Evolutionary conservation across 2,888 invertebrate species (phyloP).

Genomic region (Caenorhabditis imperialis): DNA sequence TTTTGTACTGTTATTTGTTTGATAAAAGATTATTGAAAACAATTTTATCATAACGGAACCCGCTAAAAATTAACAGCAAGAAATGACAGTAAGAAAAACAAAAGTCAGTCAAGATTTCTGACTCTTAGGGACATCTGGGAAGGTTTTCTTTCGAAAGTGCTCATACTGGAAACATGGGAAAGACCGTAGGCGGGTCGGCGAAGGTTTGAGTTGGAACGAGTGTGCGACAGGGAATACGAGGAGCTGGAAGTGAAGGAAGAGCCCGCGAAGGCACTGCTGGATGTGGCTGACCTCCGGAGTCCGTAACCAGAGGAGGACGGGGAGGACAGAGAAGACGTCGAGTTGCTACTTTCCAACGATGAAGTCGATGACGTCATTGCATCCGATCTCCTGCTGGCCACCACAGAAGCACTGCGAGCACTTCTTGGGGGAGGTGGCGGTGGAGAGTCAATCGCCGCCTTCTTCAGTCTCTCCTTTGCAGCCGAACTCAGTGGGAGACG

Average conservation of each 20-base stretch:
- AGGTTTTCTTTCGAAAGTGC: slow-evolving; percentile 71
- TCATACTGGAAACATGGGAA: slow-evolving; percentile 70
- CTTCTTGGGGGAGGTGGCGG: slow-evolving; percentile 26
- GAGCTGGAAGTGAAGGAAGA: slow-evolving; percentile 51
- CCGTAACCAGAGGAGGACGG: slow-evolving; percentile 43
- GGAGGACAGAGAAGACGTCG: background rate
- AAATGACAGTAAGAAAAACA: slow-evolving; percentile 23
- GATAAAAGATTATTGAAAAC: background rate
- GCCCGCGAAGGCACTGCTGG: slow-evolving; percentile 52
- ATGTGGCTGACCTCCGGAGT: slow-evolving; percentile 55
- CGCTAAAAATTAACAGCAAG: slow-evolving; percentile 2
- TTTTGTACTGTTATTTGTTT: slow-evolving; percentile 1
- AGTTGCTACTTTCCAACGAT: background rate
- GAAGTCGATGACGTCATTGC: slow-evolving; percentile 50
- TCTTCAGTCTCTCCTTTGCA: slow-evolving; percentile 46
- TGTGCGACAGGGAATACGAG: slow-evolving; percentile 47
- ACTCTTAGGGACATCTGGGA: slow-evolving; percentile 69
- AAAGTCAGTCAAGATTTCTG: slow-evolving; percentile 34
- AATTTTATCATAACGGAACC: slow-evolving; percentile 19
- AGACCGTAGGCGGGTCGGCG: slow-evolving; percentile 71
- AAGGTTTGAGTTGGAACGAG: slow-evolving; percentile 58
- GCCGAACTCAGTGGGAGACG: slow-evolving; percentile 65
- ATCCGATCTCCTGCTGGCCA: slow-evolving; percentile 37
- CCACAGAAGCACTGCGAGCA: slow-evolving; percentile 38
- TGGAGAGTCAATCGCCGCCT: slow-evolving; percentile 37